Evolutionary conservation across 1,140 invertebrate genomes (phyloP), one percentile per base, ranked within the genome.

Genomic region (Drosophila burlai): DNA sequence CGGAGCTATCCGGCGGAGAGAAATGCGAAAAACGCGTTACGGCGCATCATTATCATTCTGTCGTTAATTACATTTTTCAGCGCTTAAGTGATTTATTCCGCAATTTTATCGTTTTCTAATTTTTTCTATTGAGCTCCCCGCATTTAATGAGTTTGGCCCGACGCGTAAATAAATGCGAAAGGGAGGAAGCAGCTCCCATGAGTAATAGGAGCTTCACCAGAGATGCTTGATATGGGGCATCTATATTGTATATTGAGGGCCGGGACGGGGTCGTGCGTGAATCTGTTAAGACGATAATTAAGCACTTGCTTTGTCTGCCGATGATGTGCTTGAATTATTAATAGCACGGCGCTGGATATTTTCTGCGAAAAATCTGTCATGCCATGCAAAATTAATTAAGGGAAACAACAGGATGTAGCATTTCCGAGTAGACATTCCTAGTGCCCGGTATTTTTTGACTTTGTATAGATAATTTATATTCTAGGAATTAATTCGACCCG

Each of bases 31-130:
- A 87, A 79, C 74, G 84, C 79, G 66, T 84, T 89, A 75, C 81
- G 65, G 47, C 65, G 85, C 81, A 76, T 89, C 85, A 89, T 89
- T 90, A 90, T 89, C 84, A 90, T 90, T 90, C 83, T 90, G 84
- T 85, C 84, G 84, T 89, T 89, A 89, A 89, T 89, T 89, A 89
- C 85, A 90, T 89, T 90, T 89, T 89, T 90, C 81, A 89, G 75
- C 79, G 85, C 81, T 85, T 90, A 89, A 89, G 85, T 89, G 85
- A 89, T 90, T 89, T 89, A 89, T 90, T 81, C 83, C 83, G 83
- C 81, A 89, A 85, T 89, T 89, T 89, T 90, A 89, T 89, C 84
- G 81, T 90, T 89, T 89, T 89, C 84, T 89, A 89, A 89, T 89
- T 89, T 90, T 85, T 86, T 80, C 72, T 54, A 69, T 77, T 83